phyloP scores from a whole-genome alignment of 2,888 invertebrate species.

The Pachycephus smyrnensis region DNA sequence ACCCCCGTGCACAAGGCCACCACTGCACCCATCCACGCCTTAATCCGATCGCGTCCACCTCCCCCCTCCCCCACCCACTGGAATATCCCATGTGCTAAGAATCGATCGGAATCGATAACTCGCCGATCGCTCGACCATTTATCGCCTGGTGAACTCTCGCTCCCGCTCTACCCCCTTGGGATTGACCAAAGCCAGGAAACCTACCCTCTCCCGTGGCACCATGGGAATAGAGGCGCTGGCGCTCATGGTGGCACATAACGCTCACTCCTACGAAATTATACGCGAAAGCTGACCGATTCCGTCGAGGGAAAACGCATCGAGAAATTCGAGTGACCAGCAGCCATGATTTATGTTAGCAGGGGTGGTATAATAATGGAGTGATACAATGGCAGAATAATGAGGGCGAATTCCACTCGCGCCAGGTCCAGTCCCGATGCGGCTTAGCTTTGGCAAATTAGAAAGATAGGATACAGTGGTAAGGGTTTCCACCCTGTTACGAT shows the following conservation, averaged over 20 bases:
- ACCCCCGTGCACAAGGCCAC: background rate
- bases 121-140: background rate
- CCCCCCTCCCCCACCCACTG: constrained; percentile 11
- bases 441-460: constrained; percentile 59
- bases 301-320: constrained; percentile 19
- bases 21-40: constrained; percentile 19
- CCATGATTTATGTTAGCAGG: constrained; percentile 58
- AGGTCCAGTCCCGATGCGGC: constrained; percentile 47
- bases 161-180: background rate
- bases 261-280: background rate
- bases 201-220: background rate
- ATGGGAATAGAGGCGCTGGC: background rate
- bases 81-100: background rate
- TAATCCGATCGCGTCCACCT: constrained; percentile 34
- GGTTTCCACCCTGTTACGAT: constrained; percentile 42
- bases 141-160: background rate
- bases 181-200: background rate
- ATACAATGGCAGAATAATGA: constrained; percentile 66
- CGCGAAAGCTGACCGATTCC: background rate
- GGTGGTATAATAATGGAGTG: constrained; percentile 35
- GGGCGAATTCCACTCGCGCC: constrained; percentile 50
- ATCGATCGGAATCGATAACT: background rate
- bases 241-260: background rate
- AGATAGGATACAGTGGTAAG: constrained; percentile 41
- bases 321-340: constrained; percentile 21